Base-by-base conservation (phyloP, 1,140 invertebrate species). In the Scaptomyza hsui region DNA sequence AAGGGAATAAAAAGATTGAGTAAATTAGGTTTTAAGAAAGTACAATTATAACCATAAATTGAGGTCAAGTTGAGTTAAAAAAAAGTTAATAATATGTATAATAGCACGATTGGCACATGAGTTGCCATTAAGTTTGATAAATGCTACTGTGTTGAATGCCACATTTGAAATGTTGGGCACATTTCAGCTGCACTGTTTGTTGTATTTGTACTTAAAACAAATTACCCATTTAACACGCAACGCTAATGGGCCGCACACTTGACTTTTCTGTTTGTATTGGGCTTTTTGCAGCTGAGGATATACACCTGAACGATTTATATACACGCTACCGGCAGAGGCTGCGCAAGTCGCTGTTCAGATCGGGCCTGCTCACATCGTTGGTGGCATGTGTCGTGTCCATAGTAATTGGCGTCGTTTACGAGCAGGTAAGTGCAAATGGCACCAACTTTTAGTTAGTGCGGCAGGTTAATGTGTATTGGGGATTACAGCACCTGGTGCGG, bases 281-380 rank as follows among this genome's bases (percentile, higher is more conserved):
- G 7, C 9, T 29, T 15, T 51, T 35, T 78, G 24, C 71, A 90
- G 89, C 89, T 56, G 91, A 91, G 72, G 88, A 91, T 63, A 86
- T 90, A 56, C 91, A 91, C 56, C 67, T 91, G 51, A 90, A 91
- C 71, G 89, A 91, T 76, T 77, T 91, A 57, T 91, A 91, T 49
- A 91, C 90, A 51, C 78, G 90, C 60, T 91, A 91, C 71, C 81
- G 91, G 32, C 90, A 91, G 65, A 86, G 91, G 52, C 75, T 91
- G 59, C 78, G 91, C 42, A 91, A 91, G 71, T 91, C 91, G 26
- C 72, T 91, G 3, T 91, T 91, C 67, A 80, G 77, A 64, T 91
- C 91, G 19, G 91, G 91, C 4, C 60, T 91, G 32, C 18, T 89
- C 32, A 91, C 89, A 53, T 90, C 90, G 5, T 53, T 91, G 70